Evolutionary conservation across 1,140 invertebrate genomes (phyloP), one percentile per base, ranked within the genome.

Genomic region (Glossosoma conforme): DNA sequence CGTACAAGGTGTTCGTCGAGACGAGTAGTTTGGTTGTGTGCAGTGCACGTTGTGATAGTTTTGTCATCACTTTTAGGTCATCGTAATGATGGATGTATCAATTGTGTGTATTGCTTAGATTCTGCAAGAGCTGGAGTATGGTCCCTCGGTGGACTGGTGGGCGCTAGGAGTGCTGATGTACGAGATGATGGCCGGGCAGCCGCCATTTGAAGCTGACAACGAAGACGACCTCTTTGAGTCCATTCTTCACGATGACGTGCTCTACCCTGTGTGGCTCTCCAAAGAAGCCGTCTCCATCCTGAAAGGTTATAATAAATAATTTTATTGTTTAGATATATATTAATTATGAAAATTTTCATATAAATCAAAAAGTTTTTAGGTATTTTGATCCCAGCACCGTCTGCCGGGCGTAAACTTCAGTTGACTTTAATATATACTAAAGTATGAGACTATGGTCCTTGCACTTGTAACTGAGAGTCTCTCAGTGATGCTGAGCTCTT

Each of bases 131-230:
- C 78, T 97, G 55, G 89, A 97, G 58, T 99, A 99, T 70, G 95
- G 96, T 21, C 88, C 93, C 13, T 94, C 91, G 49, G 97, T 99
- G 28, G 97, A 99, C 74, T 97, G 94, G 94, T 97, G 93, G 93
- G 96, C 96, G 44, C 76, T 99, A 21, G 96, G 96, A 19, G 96
- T 99, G 19, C 79, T 99, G 2, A 95, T 99, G 93, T 98, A 98
- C 71, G 96, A 98, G 80, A 98, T 98, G 95, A 91, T 98, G 90
- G 94, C 93, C 14, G 93, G 94, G 1, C 97, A 99, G 69, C 96
- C 97, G 42, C 97, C 97, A 1, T 99, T 99, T 74, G 97, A 99
- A 75, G 97, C 96, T 3, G 97, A 99, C 66, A 98, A 98, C 74
- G 97, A 99, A 76, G 96, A 99, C 69, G 96, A 98, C 73, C 77